Conservation (phyloP, 2,888 invertebrate species). For the Bombyx huttoni region DNA sequence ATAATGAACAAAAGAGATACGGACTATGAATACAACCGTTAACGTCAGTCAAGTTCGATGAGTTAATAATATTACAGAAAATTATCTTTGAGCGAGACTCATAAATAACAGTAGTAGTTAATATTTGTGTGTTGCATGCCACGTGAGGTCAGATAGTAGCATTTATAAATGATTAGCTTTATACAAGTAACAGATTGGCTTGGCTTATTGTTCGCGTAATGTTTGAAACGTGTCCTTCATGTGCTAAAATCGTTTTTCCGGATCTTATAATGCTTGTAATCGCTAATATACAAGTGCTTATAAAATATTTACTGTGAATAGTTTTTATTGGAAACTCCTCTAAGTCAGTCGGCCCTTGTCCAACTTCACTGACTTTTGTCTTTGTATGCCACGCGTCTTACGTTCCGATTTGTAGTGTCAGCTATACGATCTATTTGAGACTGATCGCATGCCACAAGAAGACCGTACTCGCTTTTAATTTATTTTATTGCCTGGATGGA, state of each 20-base stretch:
- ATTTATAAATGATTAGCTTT: slow-evolving; percentile 43
- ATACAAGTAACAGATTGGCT: slow-evolving; percentile 44
- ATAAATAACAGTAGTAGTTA: slow-evolving; percentile 47
- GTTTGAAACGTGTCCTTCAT: slow-evolving; percentile 25
- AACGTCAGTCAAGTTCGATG: slow-evolving; percentile 32
- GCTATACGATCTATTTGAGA: no score
- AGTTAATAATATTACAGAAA: slow-evolving; percentile 47
- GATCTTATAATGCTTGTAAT: no score
- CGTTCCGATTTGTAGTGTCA: no score
- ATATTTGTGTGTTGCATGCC: slow-evolving; percentile 41
- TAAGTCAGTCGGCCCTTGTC: no score
- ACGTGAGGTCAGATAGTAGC: slow-evolving; percentile 40
- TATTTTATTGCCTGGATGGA: no score
- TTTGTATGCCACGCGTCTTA: no score
- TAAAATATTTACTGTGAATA: no score
- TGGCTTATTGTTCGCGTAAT: slow-evolving; percentile 38
- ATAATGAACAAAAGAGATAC: neutral
- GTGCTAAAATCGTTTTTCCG: slow-evolving; percentile 4
- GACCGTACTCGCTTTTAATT: no score
- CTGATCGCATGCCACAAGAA: no score
- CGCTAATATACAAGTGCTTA: no score
- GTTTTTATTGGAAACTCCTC: no score
- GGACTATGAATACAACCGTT: slow-evolving; percentile 29
- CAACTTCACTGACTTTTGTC: no score
- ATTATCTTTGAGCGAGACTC: slow-evolving; percentile 38